Base-by-base conservation (phyloP, 2,797 vertebrate species). In the Poliocrania exsul region DNA sequence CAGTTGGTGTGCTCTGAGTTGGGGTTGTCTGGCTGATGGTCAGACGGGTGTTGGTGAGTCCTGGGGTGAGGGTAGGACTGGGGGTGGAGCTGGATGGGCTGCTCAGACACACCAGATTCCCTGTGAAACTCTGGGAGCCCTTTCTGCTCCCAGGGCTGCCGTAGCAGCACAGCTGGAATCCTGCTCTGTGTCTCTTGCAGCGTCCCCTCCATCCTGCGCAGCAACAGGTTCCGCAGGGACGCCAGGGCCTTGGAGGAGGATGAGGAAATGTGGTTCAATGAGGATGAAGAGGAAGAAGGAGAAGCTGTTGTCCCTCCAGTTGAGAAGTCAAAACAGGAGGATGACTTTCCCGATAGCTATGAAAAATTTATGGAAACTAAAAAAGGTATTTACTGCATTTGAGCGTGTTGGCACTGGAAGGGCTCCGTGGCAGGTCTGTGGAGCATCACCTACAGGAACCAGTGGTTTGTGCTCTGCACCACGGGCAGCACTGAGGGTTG, bases 311-410 rank as follows among this genome's bases (percentile, higher is more conserved):
- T 98, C 33, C 97, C 97, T 86, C 97, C 98, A 15, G 97, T 97
- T 56, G 99, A 99, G 95, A 99, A 99, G 97, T 98, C 98, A 54
- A 98, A 99, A 88, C 97, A 99, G 74, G 99, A 99, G 81, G 99
- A 99, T 38, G 99, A 99, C 95, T 99, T 99, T 97, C 98, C 99
- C 20, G 99, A 99, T 97, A 99, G 98, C 96, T 99, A 99, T n/a
- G 99, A 99, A 93, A 99, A 99, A 96, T 99, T 99, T 97, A 99
- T 99, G 98, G 99, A 99, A 96, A 99, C 98, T 89, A 99, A 99
- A 98, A 99, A 99, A 99, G 99, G 99, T 99, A 96, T 61, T 79
- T 66, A 20, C 53, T 51, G 11, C 0, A 1, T 71, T 80, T 75
- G 80, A 77, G 47, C 49, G 66, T 40, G 33, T 40, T 26, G 28